Evolutionary conservation across 2,113 vertebrate species (phyloP).

Genomic region (Panthera leo): DNA sequence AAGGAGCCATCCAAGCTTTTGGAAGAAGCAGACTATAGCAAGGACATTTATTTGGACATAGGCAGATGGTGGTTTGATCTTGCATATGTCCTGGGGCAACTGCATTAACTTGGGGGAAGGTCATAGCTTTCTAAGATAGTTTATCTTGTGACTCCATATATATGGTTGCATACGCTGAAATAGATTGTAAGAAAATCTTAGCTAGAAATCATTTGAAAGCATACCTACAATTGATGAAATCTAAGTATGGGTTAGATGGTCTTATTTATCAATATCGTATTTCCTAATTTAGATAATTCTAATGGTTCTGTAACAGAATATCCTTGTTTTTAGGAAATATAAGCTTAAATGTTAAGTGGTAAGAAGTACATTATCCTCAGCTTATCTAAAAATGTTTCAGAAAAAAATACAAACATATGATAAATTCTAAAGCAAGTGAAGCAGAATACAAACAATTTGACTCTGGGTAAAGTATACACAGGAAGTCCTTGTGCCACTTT

Average conservation of each 20-base stretch:
- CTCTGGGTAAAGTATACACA: background rate
- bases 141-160: background rate
- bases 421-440: background rate
- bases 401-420: background rate
- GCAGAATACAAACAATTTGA: background rate
- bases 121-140: background rate
- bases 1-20: background rate
- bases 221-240: background rate
- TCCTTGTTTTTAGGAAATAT: background rate
- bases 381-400: background rate
- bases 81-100: background rate
- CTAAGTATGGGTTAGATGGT: background rate
- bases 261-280: background rate
- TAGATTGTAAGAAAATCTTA: background rate
- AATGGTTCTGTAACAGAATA: background rate
- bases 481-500: background rate
- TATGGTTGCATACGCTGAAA: background rate
- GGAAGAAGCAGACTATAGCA: background rate
- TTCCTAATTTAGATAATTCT: background rate
- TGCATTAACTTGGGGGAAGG: background rate
- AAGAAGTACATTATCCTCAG: background rate
- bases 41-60: background rate
- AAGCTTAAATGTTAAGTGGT: background rate
- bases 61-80: rapidly evolving
- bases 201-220: background rate